Base-by-base conservation (phyloP, 1,140 invertebrate genomes). In the Drosophila jambulina region DNA sequence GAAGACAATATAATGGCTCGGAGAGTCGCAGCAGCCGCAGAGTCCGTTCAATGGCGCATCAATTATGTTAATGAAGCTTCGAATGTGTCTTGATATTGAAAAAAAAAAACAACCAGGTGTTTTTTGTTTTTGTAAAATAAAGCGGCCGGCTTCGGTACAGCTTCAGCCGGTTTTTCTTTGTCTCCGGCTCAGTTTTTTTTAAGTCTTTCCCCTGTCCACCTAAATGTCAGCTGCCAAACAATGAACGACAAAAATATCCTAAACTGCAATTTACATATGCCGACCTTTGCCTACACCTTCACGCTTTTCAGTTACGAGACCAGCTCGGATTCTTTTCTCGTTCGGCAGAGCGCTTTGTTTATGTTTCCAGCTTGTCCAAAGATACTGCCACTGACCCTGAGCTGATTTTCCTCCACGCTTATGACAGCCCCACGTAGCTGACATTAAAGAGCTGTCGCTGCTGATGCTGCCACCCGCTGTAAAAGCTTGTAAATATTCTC, bases 21-120 rank as follows among this genome's bases (percentile, higher is more conserved):
- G 17, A 75, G 75, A 81, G 64, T 46, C 43, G 21, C 59, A 45
- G 78, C 54, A 53, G 68, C 60, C 21, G 57, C 32, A 57, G 69
- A 72, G 68, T 36, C 43, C 54, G 61, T 64, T 77, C 83, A 88
- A 87, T 88, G 83, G 84, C 84, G 84, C 84, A 88, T 88, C 84
- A 88, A 88, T 88, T 90, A 88, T 88, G 84, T 88, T 88, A 88
- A 88, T 88, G 84, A 88, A 88, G 84, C 80, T 88, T 78, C 75
- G 63, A 88, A 78, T 88, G 80, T 87, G 77, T 67, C 80, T 88
- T 88, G 80, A 84, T 90, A 88, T 88, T 88, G 84, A 71, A 83
- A 80, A 84, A 53, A 65, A 68, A 49, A 58, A 46, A 76, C 54
- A 51, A 38, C 15, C 74, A 72, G 58, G 67, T 72, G 71, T 71